A percentile compares a stretch with the other conserved stretches of the same genome.
Conservation (phyloP, 2,113 vertebrate species). For the Chlamydotis undulata region DNA sequence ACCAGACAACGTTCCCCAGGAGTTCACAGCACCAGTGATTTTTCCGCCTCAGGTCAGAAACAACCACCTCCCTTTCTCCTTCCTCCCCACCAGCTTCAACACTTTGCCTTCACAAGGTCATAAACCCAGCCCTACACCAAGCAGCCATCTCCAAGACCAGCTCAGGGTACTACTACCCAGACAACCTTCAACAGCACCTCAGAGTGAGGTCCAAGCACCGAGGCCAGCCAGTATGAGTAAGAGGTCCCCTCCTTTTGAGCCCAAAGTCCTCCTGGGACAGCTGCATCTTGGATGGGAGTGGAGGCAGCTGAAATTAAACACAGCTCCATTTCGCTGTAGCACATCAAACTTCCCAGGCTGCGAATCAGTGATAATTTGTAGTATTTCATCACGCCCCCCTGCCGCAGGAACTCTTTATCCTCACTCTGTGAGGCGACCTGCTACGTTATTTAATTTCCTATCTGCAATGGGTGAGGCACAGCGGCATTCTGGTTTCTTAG, state of each 20-base stretch:
- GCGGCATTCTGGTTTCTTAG: background rate
- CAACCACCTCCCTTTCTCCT: background rate
- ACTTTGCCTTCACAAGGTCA: fast-evolving
- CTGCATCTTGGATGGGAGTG: background rate
- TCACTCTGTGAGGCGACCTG: background rate
- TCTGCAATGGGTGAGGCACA: background rate
- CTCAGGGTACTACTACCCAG: background rate
- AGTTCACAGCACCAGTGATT: background rate
- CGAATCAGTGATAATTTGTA: background rate
- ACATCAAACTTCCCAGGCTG: background rate
- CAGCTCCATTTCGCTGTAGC: background rate
- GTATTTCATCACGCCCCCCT: background rate
- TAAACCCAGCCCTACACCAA: background rate
- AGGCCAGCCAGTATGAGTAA: background rate
- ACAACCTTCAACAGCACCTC: background rate
- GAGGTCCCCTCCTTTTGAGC: background rate
- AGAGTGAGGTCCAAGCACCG: background rate
- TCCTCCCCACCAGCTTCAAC: background rate
- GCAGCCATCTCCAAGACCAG: background rate
- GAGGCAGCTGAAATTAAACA: background rate
- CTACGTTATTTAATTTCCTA: background rate
- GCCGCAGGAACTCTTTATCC: background rate
- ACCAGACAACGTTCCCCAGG: background rate
- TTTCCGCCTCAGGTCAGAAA: background rate
- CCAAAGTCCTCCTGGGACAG: background rate